phyloP scores from a whole-genome alignment of 2,113 vertebrate species.

The Vidua chalybeata region DNA sequence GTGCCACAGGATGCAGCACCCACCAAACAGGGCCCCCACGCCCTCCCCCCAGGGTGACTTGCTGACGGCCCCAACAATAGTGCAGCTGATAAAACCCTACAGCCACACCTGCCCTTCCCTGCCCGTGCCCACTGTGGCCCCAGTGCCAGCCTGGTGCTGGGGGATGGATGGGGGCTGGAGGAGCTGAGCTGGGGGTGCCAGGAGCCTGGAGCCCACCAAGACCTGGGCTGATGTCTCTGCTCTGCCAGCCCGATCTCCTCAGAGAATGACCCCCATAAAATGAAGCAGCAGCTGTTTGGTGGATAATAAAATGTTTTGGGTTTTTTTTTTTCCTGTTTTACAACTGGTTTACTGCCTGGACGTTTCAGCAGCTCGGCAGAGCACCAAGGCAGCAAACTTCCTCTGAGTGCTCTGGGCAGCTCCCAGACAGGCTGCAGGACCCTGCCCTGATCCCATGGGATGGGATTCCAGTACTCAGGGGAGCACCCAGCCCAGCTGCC shows the following conservation, averaged over 20 bases:
- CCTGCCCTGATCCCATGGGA: neutral
- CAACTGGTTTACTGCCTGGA: slow-evolving; percentile 7
- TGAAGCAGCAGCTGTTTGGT: slow-evolving; percentile 26
- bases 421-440: neutral
- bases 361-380: neutral
- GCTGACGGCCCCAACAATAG: slow-evolving; percentile 1
- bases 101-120: neutral
- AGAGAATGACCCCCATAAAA: slow-evolving; percentile 40
- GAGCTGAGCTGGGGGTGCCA: neutral
- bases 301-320: neutral
- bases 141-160: neutral
- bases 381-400: neutral
- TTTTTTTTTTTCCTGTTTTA: neutral
- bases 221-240: neutral
- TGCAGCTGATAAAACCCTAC: neutral
- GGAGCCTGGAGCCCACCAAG: neutral
- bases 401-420: neutral
- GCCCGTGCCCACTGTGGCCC: accelerated
- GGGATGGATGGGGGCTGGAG: neutral
- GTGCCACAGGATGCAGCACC: neutral
- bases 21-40: accelerated
- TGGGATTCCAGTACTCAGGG: neutral
- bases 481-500: neutral
- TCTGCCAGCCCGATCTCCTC: neutral
- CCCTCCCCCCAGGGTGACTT: neutral